Base-by-base conservation (phyloP, 2,113 vertebrate species). In the Colaptes auratus region DNA sequence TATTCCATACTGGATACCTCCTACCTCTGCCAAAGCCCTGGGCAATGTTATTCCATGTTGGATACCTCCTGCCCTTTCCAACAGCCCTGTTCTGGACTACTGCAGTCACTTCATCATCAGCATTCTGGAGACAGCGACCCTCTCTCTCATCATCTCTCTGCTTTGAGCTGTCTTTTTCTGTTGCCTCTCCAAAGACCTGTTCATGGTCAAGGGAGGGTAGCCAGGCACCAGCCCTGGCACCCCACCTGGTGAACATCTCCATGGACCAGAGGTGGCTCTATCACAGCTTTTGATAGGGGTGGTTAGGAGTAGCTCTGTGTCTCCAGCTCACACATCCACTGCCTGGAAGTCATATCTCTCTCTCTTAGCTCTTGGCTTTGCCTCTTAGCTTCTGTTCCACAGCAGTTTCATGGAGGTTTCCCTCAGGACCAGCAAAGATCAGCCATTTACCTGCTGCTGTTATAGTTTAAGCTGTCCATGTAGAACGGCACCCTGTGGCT, bases 401-500 rank as follows among this genome's bases (percentile, higher is more conserved):
- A 2, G 13, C 36, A 4, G 7, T 60, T 71, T 12, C 16, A 0
- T 7, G 69, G 64, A 14, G 21, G 27, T 81, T 69, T 72, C 76
- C 59, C 76, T 76, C 27, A 15, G 52, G 56, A 44, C 63, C 75
- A 31, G 21, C 23, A 6, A 12, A 16, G n/a, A 17, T 78, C 78
- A 8, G 67, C 86, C 61, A 0, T 76, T 96, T 96, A 97, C 96
- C 96, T 97, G 93, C 78, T 89, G 89, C 50, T 86, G 80, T 88
- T 79, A 46, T 12, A 77, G 82, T 78, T 95, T 71, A 93, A 94
- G 89, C 56, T 94, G 95, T 97, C 96, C 87, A 96, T 94, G 87
- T 97, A 97, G 96, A 96, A 97, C 0, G 97, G 97, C 91, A 96
- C 89, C 88, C 96, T 96, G 77, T 97, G 97, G 93, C 97, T 97